A percentile compares a stretch with the other conserved stretches of the same genome.
Evolutionary conservation across 2,797 vertebrate species (phyloP).

Genomic region (Euthynnus affinis): DNA sequence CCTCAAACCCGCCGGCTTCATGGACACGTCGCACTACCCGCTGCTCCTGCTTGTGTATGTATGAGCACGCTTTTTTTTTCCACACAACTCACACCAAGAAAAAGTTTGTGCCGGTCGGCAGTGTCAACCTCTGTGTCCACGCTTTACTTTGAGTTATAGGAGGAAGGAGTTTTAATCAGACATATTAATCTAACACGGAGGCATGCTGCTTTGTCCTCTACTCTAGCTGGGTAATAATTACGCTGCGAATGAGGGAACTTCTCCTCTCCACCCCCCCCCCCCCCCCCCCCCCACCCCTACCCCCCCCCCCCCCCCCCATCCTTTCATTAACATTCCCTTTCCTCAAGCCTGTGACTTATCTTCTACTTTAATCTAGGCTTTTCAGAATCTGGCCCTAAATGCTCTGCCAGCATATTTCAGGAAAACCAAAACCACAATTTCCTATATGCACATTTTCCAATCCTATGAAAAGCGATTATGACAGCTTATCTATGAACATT

Average conservation of each 20-base stretch:
- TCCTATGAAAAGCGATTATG: not conserved
- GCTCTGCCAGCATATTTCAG: not conserved
- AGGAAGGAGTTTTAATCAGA: conserved; percentile 53
- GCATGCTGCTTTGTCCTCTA: conserved; percentile 22
- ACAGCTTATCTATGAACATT: not conserved
- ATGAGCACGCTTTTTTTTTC: conserved; percentile 3
- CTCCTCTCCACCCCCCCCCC: not conserved
- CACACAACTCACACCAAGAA: not conserved
- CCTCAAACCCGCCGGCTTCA: conserved; percentile 93
- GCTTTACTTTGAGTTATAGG: not conserved
- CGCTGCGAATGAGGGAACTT: conserved; percentile 39
- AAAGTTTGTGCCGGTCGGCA: not conserved
- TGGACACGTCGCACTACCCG: conserved; percentile 91
- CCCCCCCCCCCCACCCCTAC: no score
- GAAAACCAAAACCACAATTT: not conserved
- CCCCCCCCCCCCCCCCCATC: not conserved
- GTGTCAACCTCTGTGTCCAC: not conserved
- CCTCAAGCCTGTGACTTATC: conserved; percentile 9
- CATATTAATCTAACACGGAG: conserved; percentile 51
- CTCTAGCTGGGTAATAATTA: conserved; percentile 43
- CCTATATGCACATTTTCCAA: not conserved
- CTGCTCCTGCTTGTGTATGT: conserved; percentile 96
- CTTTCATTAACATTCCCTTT: conserved; percentile 55
- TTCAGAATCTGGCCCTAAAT: not conserved
- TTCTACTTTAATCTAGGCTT: conserved; percentile 2